These are phyloP conservation scores for Apoda limacodes DNA, from an alignment of 2,888 invertebrate genomes.

Conservation along the genomic window DNA sequence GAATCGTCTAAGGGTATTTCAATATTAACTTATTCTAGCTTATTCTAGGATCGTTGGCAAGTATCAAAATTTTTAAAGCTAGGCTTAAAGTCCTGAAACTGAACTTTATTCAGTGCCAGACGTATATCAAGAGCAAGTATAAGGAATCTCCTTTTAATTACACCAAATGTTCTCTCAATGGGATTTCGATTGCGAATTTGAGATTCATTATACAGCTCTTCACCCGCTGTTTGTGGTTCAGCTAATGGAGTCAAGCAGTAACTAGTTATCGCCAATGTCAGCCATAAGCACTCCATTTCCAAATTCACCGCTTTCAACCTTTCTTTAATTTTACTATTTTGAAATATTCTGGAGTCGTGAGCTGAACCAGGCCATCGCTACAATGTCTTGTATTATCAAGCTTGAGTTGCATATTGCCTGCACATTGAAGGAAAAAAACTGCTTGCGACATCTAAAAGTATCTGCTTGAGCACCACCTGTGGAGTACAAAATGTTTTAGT, in stretches of 20 bases:
- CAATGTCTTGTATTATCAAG: constrained; percentile 6
- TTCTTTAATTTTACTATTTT: constrained; percentile 3
- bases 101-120: constrained; percentile 8
- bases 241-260: constrained; percentile 12
- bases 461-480: constrained; percentile 16
- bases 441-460: constrained; percentile 11
- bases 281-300: constrained; percentile 9
- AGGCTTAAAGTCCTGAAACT: no score
- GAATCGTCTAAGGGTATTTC: no score
- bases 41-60: no score
- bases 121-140: constrained; percentile 9
- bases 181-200: constrained; percentile 11
- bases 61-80: no score
- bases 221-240: constrained; percentile 9
- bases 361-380: constrained; percentile 16
- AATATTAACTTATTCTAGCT: no score
- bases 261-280: constrained; percentile 10
- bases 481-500: no score
- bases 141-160: constrained; percentile 10
- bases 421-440: constrained; percentile 11
- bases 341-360: constrained; percentile 14
- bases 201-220: constrained; percentile 13
- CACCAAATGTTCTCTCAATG: constrained; percentile 13
- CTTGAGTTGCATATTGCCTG: constrained; percentile 9
- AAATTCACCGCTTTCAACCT: constrained; percentile 7